Evolutionary conservation across 2,113 vertebrate genomes (phyloP).

Genomic region (Phalacrocorax carbo): DNA sequence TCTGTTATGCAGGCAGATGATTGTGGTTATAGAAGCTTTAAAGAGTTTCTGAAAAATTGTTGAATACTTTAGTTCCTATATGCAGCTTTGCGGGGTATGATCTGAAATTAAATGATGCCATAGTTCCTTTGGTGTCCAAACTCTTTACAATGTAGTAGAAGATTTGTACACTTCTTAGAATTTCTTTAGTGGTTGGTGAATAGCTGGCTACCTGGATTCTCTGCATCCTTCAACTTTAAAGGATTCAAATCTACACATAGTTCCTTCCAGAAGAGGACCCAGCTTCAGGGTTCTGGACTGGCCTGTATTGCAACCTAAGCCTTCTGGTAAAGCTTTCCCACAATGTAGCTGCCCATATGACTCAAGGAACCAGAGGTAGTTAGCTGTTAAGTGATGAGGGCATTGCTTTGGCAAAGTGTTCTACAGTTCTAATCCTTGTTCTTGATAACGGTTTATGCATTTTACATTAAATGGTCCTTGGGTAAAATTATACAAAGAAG

Average conservation of each 20-base stretch:
- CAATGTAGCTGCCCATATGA: fast-evolving
- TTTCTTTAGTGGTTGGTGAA: background rate
- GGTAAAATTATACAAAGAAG: background rate
- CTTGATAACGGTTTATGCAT: background rate
- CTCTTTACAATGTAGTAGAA: background rate
- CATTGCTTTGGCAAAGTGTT: background rate
- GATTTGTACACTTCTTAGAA: background rate
- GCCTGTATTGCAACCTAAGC: background rate
- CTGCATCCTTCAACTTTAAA: background rate
- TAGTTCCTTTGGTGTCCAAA: background rate
- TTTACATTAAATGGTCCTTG: background rate
- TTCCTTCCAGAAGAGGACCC: background rate
- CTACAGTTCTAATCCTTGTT: background rate
- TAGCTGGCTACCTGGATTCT: background rate
- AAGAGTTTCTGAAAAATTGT: background rate
- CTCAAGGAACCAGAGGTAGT: background rate
- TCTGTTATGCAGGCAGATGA: background rate
- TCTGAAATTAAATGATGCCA: background rate
- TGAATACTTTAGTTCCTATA: background rate
- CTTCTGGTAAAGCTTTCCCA: background rate
- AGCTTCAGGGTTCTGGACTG: background rate
- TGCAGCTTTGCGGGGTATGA: background rate
- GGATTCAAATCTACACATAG: background rate
- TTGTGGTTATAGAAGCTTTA: background rate
- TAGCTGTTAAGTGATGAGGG: background rate